Base-by-base conservation (phyloP, 2,888 invertebrate species). In the Ischnura elegans region DNA sequence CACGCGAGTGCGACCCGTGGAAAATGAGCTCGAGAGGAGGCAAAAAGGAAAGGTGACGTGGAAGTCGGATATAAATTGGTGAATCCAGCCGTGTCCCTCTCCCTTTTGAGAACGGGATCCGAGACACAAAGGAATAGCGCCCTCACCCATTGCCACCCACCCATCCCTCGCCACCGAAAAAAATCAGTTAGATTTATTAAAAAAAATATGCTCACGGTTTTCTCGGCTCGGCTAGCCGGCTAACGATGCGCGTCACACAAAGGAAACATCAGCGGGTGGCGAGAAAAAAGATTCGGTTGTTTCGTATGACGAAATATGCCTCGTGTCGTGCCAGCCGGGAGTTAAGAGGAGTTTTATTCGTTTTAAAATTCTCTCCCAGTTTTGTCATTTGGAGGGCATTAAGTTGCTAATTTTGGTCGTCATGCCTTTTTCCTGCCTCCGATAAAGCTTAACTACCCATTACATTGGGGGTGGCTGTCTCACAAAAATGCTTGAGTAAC, bases 1-100 rank as follows among this genome's bases (percentile, higher is more conserved):
- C 43, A 43, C 1, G 5, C 85, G 21, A 6, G 6, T 46, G 29
- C 47, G 46, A 51, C n/a, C 87, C 51, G 51, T 87, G 51, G 87
- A 51, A 87, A 87, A 87, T 87, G 87, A 51, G 87, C 55, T 36
- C 36, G 55, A 19, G 36, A 51, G 87, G n/a, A n/a, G 55, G 46
- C 25, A 6, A 61, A 25, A 61, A 61, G 61, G n/a, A 1, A 25
- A 21, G 36, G 76, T 29, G 76, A 36, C 36, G n/a, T 0, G n/a
- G 36, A 36, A 76, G 36, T 29, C 13, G 36, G 76, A n/a, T 8
- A n/a, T 61, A n/a, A 36, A 36, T 36, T 76, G 76, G 36, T n/a
- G 61, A 61, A 36, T 76, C 76, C 36, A 13, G 36, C 10, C 16
- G 36, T 76, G 76, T 36, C 76, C 13, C 76, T 0, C 16, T 76